These are phyloP conservation scores for Pardosa pseudoannulata DNA, from an alignment of 2,888 invertebrate species.

Conservation along the genomic window DNA sequence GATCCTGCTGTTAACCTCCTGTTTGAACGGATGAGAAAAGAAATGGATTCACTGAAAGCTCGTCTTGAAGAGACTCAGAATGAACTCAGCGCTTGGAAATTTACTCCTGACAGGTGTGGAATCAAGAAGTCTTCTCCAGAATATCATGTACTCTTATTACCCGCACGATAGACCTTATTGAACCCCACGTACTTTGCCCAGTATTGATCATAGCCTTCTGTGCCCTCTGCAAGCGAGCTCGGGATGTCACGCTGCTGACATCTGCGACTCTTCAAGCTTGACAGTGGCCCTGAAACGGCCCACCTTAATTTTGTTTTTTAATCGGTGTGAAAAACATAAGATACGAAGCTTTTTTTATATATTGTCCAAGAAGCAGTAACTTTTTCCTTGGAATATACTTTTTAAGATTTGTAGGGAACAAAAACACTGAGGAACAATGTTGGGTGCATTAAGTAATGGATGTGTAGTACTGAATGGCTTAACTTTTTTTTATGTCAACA, in stretches of 20 bases:
- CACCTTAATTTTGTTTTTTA: conserved; percentile 47
- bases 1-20: conserved; percentile 97
- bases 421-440: not conserved
- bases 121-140: conserved; percentile 73
- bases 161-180: conserved; percentile 68
- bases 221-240: conserved; percentile 30
- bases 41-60: conserved; percentile 91
- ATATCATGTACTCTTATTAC: conserved; percentile 60
- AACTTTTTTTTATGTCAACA: not conserved
- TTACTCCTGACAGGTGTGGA: conserved; percentile 93
- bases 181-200: conserved; percentile 35
- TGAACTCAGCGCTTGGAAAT: conserved; percentile 98
- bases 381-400: conserved; percentile 31
- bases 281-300: conserved; percentile 36
- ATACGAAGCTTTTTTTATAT: conserved; percentile 43
- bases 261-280: conserved; percentile 37
- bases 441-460: not conserved
- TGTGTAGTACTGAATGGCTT: not conserved
- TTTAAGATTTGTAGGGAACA: not conserved
- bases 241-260: conserved; percentile 12
- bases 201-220: conserved; percentile 28
- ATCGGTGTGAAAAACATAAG: conserved; percentile 22
- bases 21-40: conserved; percentile 92
- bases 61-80: conserved; percentile 97
- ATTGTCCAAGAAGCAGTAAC: conserved; percentile 45